Conservation (phyloP, 1,140 invertebrate genomes). For the Trachymyrmex septentrionalis region DNA sequence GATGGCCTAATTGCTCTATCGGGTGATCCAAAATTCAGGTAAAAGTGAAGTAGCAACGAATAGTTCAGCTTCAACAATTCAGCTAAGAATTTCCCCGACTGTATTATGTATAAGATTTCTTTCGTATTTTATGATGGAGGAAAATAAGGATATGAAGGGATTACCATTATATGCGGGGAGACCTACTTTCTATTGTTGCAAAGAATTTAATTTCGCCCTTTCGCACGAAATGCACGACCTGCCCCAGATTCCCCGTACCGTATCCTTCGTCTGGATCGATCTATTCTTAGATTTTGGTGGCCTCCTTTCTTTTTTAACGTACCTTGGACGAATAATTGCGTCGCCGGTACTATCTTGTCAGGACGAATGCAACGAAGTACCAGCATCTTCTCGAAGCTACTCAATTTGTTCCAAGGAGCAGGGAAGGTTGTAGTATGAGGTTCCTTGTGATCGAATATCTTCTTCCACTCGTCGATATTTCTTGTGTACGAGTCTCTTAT, state of each 20-base stretch:
- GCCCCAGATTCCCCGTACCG: not conserved
- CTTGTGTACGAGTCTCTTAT: slow-evolving; percentile 88
- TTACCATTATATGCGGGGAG: not conserved
- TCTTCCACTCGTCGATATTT: slow-evolving; percentile 91
- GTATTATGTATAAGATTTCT: not conserved
- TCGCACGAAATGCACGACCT: not conserved
- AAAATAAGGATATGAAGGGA: not conserved
- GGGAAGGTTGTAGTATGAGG: slow-evolving; percentile 92
- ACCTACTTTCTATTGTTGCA: slow-evolving; percentile 1
- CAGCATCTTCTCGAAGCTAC: slow-evolving; percentile 92
- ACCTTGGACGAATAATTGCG: slow-evolving; percentile 93
- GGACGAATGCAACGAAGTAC: slow-evolving; percentile 94
- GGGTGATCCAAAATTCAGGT: slow-evolving; percentile 66
- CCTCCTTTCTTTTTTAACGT: slow-evolving; percentile 48
- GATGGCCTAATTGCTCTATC: slow-evolving; percentile 87
- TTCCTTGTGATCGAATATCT: slow-evolving; percentile 90
- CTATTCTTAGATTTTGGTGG: slow-evolving; percentile 13
- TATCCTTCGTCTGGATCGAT: not conserved
- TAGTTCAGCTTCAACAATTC: not conserved
- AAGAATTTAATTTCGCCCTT: slow-evolving; percentile 31
- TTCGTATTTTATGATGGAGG: not conserved
- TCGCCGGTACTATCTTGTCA: slow-evolving; percentile 95
- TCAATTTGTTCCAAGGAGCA: slow-evolving; percentile 90
- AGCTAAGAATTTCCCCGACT: not conserved
- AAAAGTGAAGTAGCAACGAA: not conserved